phyloP scores from a whole-genome alignment of 2,113 vertebrate species.

The Dolichallabes microphthalmus region DNA sequence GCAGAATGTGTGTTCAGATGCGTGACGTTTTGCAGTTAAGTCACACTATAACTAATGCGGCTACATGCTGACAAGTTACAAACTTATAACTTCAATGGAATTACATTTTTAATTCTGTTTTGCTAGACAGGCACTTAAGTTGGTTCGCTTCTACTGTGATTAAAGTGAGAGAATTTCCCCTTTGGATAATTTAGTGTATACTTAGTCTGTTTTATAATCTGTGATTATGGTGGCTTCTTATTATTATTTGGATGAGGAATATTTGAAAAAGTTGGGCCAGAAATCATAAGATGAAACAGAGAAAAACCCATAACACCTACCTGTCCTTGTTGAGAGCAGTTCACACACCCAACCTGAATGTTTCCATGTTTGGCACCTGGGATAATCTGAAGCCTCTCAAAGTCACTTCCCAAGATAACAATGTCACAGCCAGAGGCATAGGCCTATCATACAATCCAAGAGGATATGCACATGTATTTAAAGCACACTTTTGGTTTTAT shows the following conservation, averaged over 20 bases:
- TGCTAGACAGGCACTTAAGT: not conserved
- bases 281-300: not conserved
- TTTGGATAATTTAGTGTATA: not conserved
- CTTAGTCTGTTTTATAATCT: not conserved
- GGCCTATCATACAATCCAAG: conserved; percentile 71
- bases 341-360: conserved; percentile 94
- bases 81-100: not conserved
- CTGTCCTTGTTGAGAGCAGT: conserved; percentile 92
- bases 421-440: conserved; percentile 98
- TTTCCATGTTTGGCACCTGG: conserved; percentile 97
- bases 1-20: not conserved
- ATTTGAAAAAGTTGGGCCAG: not conserved
- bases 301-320: conserved; percentile 68
- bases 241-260: not conserved
- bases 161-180: not conserved
- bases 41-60: not conserved
- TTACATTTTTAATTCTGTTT: not conserved
- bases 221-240: not conserved
- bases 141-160: not conserved
- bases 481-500: not conserved
- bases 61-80: not conserved
- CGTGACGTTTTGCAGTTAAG: not conserved
- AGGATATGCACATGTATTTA: not conserved
- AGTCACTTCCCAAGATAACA: conserved; percentile 93
- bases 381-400: conserved; percentile 97